Percentiles rank a stretch among this genome's conserved stretches.
Evolutionary conservation across 1,140 invertebrate genomes (phyloP).

Genomic region (Steinernema khuongi): DNA sequence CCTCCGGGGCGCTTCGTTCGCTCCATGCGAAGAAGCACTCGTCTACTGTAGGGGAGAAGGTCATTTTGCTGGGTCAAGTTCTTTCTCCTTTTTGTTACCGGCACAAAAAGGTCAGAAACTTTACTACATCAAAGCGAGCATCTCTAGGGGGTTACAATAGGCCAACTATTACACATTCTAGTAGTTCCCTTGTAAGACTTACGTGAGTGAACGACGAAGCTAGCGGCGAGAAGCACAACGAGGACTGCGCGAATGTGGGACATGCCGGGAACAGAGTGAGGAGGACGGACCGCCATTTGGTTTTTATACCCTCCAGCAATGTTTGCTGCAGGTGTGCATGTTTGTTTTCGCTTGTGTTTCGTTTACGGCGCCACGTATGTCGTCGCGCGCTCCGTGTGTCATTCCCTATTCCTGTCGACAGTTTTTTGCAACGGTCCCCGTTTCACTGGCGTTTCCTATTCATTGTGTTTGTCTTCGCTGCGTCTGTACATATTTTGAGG

Average conservation of each 20-base stretch:
- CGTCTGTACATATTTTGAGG: slow-evolving; percentile 2
- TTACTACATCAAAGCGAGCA: too few species aligned
- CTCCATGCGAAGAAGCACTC: slow-evolving; percentile 38
- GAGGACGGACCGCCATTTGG: background rate
- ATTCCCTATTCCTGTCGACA: slow-evolving; percentile 12
- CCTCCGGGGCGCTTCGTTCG: slow-evolving; percentile 22
- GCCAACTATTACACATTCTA: too few species aligned
- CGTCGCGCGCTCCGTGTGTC: slow-evolving; percentile 1
- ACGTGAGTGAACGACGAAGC: background rate
- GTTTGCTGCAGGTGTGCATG: background rate
- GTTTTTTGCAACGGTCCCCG: slow-evolving; percentile 12
- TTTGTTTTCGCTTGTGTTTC: slow-evolving; percentile 9
- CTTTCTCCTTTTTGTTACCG: too few species aligned
- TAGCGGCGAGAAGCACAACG: background rate
- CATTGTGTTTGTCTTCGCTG: slow-evolving; percentile 17
- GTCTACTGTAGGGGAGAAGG: slow-evolving; percentile 26
- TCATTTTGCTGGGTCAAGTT: too few species aligned
- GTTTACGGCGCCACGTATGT: slow-evolving; percentile 16
- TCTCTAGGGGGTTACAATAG: too few species aligned
- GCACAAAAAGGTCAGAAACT: too few species aligned
- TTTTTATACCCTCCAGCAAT: background rate
- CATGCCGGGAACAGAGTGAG: background rate
- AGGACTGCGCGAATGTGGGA: background rate
- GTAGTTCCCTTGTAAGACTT: too few species aligned
- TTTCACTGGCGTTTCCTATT: background rate